These are phyloP conservation scores for Ecdyonurus torrentis DNA, from an alignment of 2,888 invertebrate genomes.

Conservation along the genomic window DNA sequence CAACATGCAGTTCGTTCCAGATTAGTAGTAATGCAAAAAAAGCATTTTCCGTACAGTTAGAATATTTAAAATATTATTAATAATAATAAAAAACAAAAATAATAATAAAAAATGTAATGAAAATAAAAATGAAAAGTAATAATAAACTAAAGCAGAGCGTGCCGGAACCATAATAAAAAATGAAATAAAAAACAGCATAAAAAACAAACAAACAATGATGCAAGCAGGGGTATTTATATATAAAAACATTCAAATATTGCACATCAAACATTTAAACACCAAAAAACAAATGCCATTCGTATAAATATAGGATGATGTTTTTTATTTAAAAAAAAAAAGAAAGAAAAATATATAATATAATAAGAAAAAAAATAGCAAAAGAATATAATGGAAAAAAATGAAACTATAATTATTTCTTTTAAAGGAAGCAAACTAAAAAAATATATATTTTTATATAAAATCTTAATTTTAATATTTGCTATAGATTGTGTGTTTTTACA, in stretches of 20 bases:
- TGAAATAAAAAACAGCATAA: background rate
- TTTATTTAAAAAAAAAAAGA: background rate
- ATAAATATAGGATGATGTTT: background rate
- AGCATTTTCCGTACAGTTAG: no score
- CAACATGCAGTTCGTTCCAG: background rate
- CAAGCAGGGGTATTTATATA: background rate
- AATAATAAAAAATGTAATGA: background rate
- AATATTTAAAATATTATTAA: no score
- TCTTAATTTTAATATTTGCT: background rate
- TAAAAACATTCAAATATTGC: background rate
- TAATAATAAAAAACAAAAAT: background rate
- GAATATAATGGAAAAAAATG: background rate
- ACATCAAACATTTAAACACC: background rate
- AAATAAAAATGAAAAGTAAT: background rate
- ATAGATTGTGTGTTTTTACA: background rate
- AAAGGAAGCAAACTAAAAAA: background rate
- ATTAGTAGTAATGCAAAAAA: background rate
- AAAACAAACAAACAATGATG: background rate
- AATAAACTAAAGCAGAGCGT: background rate
- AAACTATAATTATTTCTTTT: no score
- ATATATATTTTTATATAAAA: background rate
- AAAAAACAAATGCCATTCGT: background rate
- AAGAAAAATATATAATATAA: background rate
- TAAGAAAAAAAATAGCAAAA: background rate
- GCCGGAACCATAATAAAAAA: background rate